Evolutionary conservation across 1,140 invertebrate species (phyloP).

Genomic region (Marisa cornuarietis): DNA sequence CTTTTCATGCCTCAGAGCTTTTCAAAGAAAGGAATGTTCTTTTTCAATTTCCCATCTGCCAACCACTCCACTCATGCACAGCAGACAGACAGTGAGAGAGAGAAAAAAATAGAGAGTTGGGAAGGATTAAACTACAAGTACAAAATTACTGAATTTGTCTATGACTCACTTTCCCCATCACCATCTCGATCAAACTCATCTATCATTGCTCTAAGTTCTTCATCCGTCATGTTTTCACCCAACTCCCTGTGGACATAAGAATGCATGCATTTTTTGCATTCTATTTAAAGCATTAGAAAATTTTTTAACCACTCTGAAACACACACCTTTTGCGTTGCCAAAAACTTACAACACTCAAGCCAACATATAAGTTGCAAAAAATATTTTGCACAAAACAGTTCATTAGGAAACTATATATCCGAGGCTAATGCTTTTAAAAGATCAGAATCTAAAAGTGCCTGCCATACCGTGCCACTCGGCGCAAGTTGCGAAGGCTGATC

Average conservation of each 20-base stretch:
- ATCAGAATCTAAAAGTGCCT: background rate
- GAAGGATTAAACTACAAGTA: background rate
- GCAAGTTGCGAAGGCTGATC: constrained; percentile 64
- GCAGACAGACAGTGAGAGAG: background rate
- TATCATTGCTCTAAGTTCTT: constrained; percentile 67
- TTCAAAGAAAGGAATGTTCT: too few species aligned
- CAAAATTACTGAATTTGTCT: background rate
- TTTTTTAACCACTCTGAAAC: too few species aligned
- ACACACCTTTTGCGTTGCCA: background rate
- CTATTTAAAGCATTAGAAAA: too few species aligned
- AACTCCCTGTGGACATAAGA: constrained; percentile 55
- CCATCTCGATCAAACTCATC: constrained; percentile 67
- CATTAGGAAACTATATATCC: background rate
- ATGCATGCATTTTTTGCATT: too few species aligned
- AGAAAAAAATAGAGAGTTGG: background rate
- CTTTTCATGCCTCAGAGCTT: too few species aligned
- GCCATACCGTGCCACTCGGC: constrained; percentile 63
- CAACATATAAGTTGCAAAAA: background rate
- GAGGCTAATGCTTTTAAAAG: background rate
- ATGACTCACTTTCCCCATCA: constrained; percentile 66
- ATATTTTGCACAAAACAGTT: background rate
- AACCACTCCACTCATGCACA: too few species aligned
- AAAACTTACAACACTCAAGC: background rate
- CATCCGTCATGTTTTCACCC: constrained; percentile 66
- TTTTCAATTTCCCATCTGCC: too few species aligned